Percentiles rank a stretch among this genome's conserved stretches.
Evolutionary conservation across 1,140 invertebrate genomes (phyloP).

Genomic region (Anagrus nilaparvatae): DNA sequence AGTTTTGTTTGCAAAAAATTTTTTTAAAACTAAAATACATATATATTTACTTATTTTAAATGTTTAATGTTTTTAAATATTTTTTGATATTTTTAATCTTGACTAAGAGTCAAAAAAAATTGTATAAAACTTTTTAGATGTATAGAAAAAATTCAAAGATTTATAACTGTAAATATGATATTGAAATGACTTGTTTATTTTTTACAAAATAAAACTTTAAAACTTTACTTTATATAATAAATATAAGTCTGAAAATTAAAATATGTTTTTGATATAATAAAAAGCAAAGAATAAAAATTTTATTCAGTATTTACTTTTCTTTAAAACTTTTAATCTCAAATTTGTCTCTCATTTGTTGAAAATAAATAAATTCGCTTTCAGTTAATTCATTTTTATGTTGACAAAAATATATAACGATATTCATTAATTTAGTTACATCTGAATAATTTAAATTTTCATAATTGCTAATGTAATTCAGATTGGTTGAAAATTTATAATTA

Average conservation of each 20-base stretch:
- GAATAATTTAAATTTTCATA: constrained; percentile 5
- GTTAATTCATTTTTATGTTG: constrained; percentile 2
- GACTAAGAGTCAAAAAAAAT: too few relatives aligned
- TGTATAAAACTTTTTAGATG: too few relatives aligned
- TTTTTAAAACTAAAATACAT: background rate
- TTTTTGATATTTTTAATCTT: too few relatives aligned
- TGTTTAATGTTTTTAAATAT: constrained; percentile 22
- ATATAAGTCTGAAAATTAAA: constrained; percentile 1
- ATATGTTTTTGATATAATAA: background rate
- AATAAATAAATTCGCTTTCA: constrained; percentile 3
- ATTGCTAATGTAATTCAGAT: background rate
- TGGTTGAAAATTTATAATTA: background rate
- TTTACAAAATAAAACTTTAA: constrained; percentile 7
- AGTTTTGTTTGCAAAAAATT: background rate
- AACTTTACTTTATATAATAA: constrained; percentile 5
- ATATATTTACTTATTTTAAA: constrained; percentile 17
- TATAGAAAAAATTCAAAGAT: background rate
- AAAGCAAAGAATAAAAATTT: constrained; percentile 3
- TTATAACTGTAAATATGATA: background rate
- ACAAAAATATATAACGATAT: constrained; percentile 3
- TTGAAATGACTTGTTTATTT: too few relatives aligned
- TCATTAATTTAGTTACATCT: background rate
- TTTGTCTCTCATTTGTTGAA: constrained; percentile 8
- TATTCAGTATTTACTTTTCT: constrained; percentile 2
- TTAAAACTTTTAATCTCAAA: constrained; percentile 5